Evolutionary conservation across 1,140 invertebrate species (phyloP).

Genomic region (Cotesia vestalis): DNA sequence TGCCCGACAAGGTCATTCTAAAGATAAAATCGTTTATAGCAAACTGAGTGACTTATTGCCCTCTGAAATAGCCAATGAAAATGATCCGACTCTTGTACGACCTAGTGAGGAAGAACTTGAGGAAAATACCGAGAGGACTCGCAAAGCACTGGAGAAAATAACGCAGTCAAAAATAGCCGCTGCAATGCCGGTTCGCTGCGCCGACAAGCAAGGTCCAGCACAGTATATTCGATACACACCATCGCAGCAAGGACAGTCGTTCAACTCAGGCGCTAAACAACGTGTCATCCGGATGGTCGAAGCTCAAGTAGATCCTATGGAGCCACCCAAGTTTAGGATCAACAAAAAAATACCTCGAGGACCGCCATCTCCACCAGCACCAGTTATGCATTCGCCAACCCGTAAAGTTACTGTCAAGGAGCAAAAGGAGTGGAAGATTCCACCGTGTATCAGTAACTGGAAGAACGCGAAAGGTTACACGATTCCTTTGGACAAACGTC

Average conservation of each 20-base stretch:
- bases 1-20: slow-evolving; percentile 92
- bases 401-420: slow-evolving; percentile 98
- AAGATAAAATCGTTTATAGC: slow-evolving; percentile 98
- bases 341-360: slow-evolving; percentile 96
- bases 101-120: slow-evolving; percentile 86
- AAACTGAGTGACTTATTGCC: slow-evolving; percentile 94
- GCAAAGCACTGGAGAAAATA: slow-evolving; percentile 84
- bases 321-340: slow-evolving; percentile 95
- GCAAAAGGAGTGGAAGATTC: slow-evolving; percentile 99
- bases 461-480: slow-evolving; percentile 99
- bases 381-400: slow-evolving; percentile 97
- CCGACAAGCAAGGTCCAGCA: slow-evolving; percentile 89
- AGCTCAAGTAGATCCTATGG: slow-evolving; percentile 96
- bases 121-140: slow-evolving; percentile 88
- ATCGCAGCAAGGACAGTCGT: slow-evolving; percentile 93
- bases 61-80: slow-evolving; percentile 90
- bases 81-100: slow-evolving; percentile 87
- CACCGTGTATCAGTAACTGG: slow-evolving; percentile 99
- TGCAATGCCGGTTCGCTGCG: slow-evolving; percentile 91
- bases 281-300: slow-evolving; percentile 97
- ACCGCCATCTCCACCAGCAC: slow-evolving; percentile 96
- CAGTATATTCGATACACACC: slow-evolving; percentile 98
- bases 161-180: slow-evolving; percentile 91
- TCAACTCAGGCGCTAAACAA: slow-evolving; percentile 97
- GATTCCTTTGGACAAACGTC: slow-evolving; percentile 96